Evolutionary conservation across 2,113 vertebrate genomes (phyloP).

Genomic region (Burhinus bistriatus): DNA sequence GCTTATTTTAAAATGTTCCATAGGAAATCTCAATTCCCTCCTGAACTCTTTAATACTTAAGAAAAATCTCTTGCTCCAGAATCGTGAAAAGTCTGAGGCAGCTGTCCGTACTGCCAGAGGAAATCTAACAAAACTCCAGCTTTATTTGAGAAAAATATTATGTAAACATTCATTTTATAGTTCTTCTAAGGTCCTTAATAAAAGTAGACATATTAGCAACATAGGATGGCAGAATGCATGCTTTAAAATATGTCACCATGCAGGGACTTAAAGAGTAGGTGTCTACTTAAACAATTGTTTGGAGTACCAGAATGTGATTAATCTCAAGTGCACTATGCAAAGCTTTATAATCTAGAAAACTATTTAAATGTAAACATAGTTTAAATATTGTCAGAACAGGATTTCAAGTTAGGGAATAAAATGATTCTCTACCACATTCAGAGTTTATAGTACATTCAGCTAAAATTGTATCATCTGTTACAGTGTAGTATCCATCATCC

Average conservation of each 20-base stretch:
- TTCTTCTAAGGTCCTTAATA: not conserved
- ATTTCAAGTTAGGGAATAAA: not conserved
- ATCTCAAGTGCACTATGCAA: not conserved
- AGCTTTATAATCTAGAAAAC: not conserved
- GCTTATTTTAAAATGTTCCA: not conserved
- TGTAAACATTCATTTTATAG: not conserved
- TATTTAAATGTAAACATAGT: not conserved
- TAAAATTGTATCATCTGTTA: not conserved
- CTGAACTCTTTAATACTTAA: not conserved
- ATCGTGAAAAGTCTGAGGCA: not conserved
- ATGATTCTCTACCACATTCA: not conserved
- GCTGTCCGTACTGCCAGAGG: not conserved
- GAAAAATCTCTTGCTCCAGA: not conserved
- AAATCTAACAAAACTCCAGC: not conserved
- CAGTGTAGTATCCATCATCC: not conserved
- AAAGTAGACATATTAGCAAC: not conserved
- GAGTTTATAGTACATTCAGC: not conserved
- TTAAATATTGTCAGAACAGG: not conserved
- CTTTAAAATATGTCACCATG: not conserved
- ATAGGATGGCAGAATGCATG: not conserved
- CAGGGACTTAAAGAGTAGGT: not conserved
- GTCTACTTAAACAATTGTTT: not conserved
- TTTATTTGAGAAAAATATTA: not conserved
- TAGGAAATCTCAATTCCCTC: not conserved
- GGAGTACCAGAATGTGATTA: not conserved